Conservation (phyloP, 2,113 vertebrate genomes). For the Pandion haliaetus region DNA sequence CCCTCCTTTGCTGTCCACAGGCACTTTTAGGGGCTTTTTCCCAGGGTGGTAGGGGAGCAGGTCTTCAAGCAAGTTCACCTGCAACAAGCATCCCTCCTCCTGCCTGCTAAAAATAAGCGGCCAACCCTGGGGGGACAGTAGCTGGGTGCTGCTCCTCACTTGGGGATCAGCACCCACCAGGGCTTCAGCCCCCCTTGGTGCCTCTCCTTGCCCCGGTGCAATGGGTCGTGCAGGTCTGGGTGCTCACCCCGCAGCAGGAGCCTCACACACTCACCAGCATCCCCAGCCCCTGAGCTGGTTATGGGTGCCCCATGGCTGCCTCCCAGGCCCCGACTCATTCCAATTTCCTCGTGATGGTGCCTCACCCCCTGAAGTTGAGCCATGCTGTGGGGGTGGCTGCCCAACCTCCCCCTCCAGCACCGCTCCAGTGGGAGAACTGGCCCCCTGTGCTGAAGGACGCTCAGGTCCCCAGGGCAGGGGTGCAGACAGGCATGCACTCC, state of each 20-base stretch:
- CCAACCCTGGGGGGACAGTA: neutral
- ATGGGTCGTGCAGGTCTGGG: neutral
- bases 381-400: fast-evolving
- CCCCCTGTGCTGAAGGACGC: fast-evolving
- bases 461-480: neutral
- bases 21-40: neutral
- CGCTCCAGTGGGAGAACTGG: neutral
- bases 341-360: neutral
- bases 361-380: neutral
- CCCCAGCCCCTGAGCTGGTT: fast-evolving
- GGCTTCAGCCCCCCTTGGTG: neutral
- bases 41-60: fast-evolving
- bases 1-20: neutral
- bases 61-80: neutral
- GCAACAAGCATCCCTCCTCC: neutral
- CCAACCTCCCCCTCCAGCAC: neutral
- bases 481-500: too few relatives aligned
- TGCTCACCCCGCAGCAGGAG: neutral
- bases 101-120: neutral
- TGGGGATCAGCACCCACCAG: neutral
- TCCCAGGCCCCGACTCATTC: neutral
- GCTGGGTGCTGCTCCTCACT: neutral
- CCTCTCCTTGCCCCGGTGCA: neutral
- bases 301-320: fast-evolving
- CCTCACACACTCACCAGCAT: fast-evolving